Percentiles rank a stretch among this genome's conserved stretches.
phyloP scores from a whole-genome alignment of 1,140 invertebrate species.

The Bradysia coprophila region DNA sequence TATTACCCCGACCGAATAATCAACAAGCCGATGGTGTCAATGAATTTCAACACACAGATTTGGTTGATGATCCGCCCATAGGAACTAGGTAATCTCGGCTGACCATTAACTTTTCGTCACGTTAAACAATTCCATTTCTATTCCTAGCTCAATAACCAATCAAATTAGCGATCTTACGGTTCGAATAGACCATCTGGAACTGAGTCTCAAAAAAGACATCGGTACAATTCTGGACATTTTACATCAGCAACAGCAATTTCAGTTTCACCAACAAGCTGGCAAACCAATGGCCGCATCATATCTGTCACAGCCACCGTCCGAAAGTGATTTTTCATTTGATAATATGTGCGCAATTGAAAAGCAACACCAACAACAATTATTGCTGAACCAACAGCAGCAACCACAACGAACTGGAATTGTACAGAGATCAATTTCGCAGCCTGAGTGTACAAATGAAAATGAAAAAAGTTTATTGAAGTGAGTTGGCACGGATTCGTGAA shows the following conservation, averaged over 20 bases:
- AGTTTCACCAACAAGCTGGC: slow-evolving; percentile 4
- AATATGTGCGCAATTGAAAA: slow-evolving; percentile 3
- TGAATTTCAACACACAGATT: no score
- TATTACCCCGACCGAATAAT: no score
- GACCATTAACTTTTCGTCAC: no score
- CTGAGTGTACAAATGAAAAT: slow-evolving; percentile 2
- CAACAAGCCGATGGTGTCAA: no score
- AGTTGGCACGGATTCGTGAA: no score
- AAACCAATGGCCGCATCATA: slow-evolving; percentile 4
- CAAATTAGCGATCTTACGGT: slow-evolving; percentile 4
- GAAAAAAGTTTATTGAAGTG: slow-evolving; percentile 7
- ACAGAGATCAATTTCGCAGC: slow-evolving; percentile 6
- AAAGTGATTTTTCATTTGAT: slow-evolving; percentile 8
- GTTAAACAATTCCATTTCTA: neutral
- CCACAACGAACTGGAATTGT: slow-evolving; percentile 2
- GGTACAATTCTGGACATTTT: slow-evolving; percentile 5
- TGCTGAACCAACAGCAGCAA: neutral
- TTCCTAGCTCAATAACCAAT: slow-evolving; percentile 3
- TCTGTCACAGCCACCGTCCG: slow-evolving; percentile 7
- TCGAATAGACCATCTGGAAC: slow-evolving; percentile 5
- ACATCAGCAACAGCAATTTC: slow-evolving; percentile 5
- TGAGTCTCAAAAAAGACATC: slow-evolving; percentile 6
- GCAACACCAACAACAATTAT: neutral
- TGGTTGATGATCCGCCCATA: neutral
- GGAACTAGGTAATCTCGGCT: neutral